Base-by-base conservation (phyloP, 2,888 invertebrate genomes). In the Xestia xanthographa region DNA sequence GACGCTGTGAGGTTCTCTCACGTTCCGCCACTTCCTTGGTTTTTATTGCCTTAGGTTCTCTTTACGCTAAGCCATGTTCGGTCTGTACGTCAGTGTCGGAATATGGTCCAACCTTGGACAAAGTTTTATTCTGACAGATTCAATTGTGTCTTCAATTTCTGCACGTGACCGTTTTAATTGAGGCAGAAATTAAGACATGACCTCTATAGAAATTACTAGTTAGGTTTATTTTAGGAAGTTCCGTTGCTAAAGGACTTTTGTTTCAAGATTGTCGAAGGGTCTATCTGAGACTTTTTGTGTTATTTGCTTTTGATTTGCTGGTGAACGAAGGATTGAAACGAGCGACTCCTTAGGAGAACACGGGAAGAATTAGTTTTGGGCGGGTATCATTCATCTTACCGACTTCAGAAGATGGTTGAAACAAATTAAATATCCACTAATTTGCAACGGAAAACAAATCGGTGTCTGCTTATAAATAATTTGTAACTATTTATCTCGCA, bases 101-200 rank as follows among this genome's bases (percentile, higher is more conserved):
- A 6, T n/a, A n/a, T 43, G 6, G 9, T 9, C 20, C n/a, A 77
- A 65, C 63, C 41, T 71, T 65, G 41, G 26, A 22, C 56, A 29
- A 41, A 29, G 34, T 71, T 65, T 62, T 20, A 62, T 38, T 22
- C 43, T 65, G n/a, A 43, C 9, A 17, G 41, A 29, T 29, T 41
- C 56, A 79, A 66, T 78, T 71, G n/a, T 20, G 38, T 58, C 41
- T 72, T 66, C 58, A 66, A 72, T 79, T 58, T 6, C 17, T 29
- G 60, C 67, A 66, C 14, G 20, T 43, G 65, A 66, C 34, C 17
- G 26, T 22, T 50, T 76, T 26, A 77, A 69, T 53, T 63, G 22
- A 26, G 17, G 22, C 17, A 53, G 8, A 26, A 34, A 22, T 26
- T 50, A 38, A 43, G 48, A n/a, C 17, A n/a, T 50, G 9, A 50